Evolutionary conservation across 2,888 invertebrate species (phyloP).

Genomic region (Lomographa bimaculata): DNA sequence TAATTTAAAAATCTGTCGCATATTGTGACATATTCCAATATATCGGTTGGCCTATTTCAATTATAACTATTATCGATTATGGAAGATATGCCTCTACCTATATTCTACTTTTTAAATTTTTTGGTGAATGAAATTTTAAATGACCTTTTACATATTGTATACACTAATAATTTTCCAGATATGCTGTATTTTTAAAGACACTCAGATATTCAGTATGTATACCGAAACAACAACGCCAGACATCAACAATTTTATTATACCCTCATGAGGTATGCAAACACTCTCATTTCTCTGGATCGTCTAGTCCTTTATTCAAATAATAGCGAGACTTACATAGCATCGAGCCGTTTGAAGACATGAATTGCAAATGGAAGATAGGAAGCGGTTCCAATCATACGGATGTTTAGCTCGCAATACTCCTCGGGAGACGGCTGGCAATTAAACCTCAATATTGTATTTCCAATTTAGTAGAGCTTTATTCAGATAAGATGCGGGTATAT

Average conservation of each 20-base stretch:
- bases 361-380: conserved; percentile 63
- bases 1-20: too few relatives aligned
- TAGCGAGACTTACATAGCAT: conserved; percentile 32
- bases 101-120: too few relatives aligned
- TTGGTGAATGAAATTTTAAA: too few relatives aligned
- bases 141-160: too few relatives aligned
- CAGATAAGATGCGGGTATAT: conserved; percentile 23
- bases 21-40: too few relatives aligned
- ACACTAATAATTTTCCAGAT: too few relatives aligned
- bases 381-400: conserved; percentile 59
- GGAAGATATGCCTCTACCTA: too few relatives aligned
- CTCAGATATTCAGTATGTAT: too few relatives aligned
- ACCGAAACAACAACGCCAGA: conserved; percentile 14
- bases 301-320: conserved; percentile 36
- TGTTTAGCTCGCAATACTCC: conserved; percentile 58
- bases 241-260: conserved; percentile 17
- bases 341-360: conserved; percentile 48
- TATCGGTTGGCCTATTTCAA: too few relatives aligned
- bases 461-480: conserved; percentile 42
- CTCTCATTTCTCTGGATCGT: conserved; percentile 28
- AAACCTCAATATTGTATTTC: conserved; percentile 55
- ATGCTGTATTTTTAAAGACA: too few relatives aligned
- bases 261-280: conserved; percentile 32
- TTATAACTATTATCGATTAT: too few relatives aligned
- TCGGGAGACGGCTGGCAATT: conserved; percentile 56